phyloP scores from a whole-genome alignment of 1,140 invertebrate species.

The Eupeodes corollae region DNA sequence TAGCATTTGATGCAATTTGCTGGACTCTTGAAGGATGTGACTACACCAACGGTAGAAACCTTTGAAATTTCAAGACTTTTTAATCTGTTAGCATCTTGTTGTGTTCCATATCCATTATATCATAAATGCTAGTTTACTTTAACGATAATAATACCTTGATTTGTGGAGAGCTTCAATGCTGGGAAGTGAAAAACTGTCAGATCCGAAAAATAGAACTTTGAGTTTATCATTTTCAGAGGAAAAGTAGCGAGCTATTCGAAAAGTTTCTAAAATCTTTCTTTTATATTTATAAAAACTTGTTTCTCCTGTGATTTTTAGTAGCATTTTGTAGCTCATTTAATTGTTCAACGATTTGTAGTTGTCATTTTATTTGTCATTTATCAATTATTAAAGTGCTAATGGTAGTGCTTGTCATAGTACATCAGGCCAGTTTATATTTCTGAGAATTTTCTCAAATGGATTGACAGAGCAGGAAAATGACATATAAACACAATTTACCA shows the following conservation, averaged over 20 bases:
- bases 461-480: too few species aligned
- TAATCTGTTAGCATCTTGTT: background rate
- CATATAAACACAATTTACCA: too few species aligned
- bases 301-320: background rate
- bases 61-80: background rate
- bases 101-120: background rate
- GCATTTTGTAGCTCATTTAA: too few species aligned
- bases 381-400: too few species aligned
- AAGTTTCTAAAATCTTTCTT: background rate
- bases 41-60: conserved; percentile 40
- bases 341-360: too few species aligned
- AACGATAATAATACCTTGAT: conserved; percentile 32
- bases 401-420: too few species aligned
- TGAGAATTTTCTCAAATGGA: too few species aligned
- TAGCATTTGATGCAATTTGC: conserved; percentile 40
- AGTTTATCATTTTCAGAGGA: conserved; percentile 17
- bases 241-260: too few species aligned
- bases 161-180: conserved; percentile 44
- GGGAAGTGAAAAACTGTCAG: conserved; percentile 52
- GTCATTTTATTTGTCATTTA: too few species aligned
- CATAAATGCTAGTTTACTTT: background rate
- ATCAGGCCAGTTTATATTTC: too few species aligned
- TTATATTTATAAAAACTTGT: background rate
- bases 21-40: conserved; percentile 43
- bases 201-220: conserved; percentile 57